Conservation (phyloP, 23 tunicate genomes). For the Clavelina lepadiformis region DNA sequence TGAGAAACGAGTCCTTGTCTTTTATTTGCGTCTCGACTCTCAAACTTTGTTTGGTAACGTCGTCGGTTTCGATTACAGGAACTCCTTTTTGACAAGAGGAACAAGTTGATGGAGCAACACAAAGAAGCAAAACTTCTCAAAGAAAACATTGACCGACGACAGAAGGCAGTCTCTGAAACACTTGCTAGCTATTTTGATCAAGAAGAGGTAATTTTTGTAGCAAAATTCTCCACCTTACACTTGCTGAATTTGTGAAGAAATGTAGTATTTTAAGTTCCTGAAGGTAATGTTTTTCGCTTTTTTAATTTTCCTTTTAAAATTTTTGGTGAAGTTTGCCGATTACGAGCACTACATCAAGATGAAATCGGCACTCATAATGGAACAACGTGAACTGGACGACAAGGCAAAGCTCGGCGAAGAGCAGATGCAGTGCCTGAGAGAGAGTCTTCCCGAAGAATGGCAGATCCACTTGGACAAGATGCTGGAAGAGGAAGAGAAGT, state of each 20-base stretch:
- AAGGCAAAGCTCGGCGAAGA: constrained; percentile 76
- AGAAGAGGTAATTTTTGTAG: constrained; percentile 74
- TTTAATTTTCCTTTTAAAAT: too few species aligned
- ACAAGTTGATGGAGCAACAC: constrained; percentile 56
- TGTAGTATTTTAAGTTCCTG: too few species aligned
- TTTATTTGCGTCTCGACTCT: not conserved
- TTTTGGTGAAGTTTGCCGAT: constrained; percentile 45
- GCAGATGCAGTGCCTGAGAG: constrained; percentile 70
- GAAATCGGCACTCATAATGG: constrained; percentile 83
- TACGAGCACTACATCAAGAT: constrained; percentile 93
- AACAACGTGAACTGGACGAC: constrained; percentile 75
- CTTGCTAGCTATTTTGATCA: constrained; percentile 47
- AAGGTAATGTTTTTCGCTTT: too few species aligned
- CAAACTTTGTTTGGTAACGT: not conserved
- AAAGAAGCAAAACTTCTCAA: constrained; percentile 72
- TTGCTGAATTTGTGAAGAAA: too few species aligned
- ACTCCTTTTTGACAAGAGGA: constrained; percentile 48
- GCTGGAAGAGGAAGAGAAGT: constrained; percentile 42
- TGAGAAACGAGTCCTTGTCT: too few species aligned
- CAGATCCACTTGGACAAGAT: constrained; percentile 39
- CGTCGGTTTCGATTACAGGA: too few species aligned
- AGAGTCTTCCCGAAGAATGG: constrained; percentile 69
- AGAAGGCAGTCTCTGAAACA: constrained; percentile 60
- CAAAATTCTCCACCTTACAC: too few species aligned
- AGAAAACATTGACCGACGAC: constrained; percentile 68